A percentile compares a stretch with the other conserved stretches of the same genome.
Conservation (phyloP, 2,888 invertebrate genomes). For the Leptothorax acervorum region DNA sequence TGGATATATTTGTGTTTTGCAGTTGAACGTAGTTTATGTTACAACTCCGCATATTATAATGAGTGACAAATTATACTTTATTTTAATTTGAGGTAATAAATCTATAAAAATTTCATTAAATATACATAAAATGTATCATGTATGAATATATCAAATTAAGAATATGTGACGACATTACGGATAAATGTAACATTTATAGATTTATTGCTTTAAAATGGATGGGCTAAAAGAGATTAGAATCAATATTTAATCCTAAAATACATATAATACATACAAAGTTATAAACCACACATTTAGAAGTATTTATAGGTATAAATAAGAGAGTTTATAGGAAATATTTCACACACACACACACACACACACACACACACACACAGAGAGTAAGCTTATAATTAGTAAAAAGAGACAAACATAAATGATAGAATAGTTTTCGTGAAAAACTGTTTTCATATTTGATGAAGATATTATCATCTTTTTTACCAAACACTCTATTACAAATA, state of each 20-base stretch:
- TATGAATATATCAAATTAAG: neutral
- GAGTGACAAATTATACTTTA: neutral
- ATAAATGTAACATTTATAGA: neutral
- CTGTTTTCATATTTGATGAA: neutral
- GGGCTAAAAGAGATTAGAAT: neutral
- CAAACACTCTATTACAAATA: neutral
- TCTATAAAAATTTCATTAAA: neutral
- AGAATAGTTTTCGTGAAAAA: neutral
- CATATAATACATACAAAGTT: neutral
- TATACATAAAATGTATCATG: neutral
- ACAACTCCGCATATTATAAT: neutral
- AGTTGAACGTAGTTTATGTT: neutral
- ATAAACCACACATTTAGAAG: neutral
- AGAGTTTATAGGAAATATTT: neutral
- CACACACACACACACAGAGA: too few relatives aligned
- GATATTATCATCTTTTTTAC: neutral
- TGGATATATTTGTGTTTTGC: neutral
- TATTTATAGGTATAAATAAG: neutral
- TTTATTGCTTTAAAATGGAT: neutral
- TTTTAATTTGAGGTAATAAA: neutral
- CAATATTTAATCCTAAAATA: neutral
- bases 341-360: too few relatives aligned
- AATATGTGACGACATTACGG: neutral
- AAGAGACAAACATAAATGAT: neutral
- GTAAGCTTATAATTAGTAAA: neutral